Percentiles rank a stretch among this genome's conserved stretches.
Conservation (phyloP, 2,888 invertebrate species). For the Fragum fragum region DNA sequence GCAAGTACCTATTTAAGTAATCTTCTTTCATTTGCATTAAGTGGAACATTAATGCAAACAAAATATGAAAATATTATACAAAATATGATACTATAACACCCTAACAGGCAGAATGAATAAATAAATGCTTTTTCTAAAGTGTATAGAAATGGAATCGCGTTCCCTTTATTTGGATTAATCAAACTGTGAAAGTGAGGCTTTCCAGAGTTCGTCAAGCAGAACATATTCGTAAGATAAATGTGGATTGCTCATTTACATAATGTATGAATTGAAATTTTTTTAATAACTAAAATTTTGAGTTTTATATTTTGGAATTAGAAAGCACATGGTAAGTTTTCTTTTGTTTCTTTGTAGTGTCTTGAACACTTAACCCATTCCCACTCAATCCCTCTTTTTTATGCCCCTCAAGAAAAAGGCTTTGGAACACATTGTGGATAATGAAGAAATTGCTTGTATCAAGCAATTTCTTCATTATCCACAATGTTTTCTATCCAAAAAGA, state of each 20-base stretch:
- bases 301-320: neutral
- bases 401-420: too few species aligned
- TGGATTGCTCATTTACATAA: constrained; percentile 9
- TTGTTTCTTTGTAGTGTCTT: too few species aligned
- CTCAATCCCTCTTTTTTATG: too few species aligned
- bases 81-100: constrained; percentile 23
- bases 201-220: constrained; percentile 10
- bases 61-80: constrained; percentile 23
- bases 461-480: too few species aligned
- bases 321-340: constrained; percentile 1
- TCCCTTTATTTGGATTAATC: constrained; percentile 26
- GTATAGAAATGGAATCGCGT: constrained; percentile 21
- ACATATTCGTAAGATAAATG: constrained; percentile 17
- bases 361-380: too few species aligned
- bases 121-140: constrained; percentile 27
- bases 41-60: constrained; percentile 6
- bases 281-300: neutral
- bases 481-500: too few species aligned
- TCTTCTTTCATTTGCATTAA: constrained; percentile 6
- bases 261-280: constrained; percentile 11
- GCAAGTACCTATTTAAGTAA: neutral
- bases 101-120: neutral
- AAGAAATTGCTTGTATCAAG: too few species aligned
- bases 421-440: too few species aligned
- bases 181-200: constrained; percentile 38